Percentiles rank a stretch among this genome's conserved stretches.
phyloP scores from a whole-genome alignment of 2,797 vertebrate species.

The Arnoldichthys spilopterus region DNA sequence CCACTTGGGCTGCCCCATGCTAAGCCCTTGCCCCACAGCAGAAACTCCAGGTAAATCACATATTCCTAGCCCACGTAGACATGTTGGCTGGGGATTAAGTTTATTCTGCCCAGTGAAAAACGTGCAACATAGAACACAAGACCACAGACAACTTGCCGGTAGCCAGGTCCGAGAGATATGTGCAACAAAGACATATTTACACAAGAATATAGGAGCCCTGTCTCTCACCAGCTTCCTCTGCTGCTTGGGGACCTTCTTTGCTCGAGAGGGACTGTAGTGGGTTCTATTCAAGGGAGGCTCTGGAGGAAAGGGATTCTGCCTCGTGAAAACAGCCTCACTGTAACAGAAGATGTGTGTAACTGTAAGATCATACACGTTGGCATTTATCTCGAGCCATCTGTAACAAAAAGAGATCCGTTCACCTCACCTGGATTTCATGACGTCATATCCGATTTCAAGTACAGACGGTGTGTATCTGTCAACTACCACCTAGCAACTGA shows the following conservation, averaged over 20 bases:
- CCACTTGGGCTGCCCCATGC: too few species aligned
- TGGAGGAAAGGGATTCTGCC: conserved; percentile 68
- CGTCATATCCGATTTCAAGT: neutral
- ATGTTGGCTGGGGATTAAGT: neutral
- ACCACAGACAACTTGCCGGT: neutral
- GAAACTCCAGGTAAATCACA: too few species aligned
- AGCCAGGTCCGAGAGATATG: too few species aligned
- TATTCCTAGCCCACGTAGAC: too few species aligned
- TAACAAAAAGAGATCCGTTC: neutral
- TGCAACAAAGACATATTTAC: neutral
- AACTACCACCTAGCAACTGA: too few species aligned
- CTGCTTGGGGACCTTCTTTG: conserved; percentile 64
- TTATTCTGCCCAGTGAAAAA: neutral
- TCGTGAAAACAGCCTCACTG: conserved; percentile 70
- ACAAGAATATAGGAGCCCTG: neutral
- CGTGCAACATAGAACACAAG: neutral
- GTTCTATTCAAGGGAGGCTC: conserved; percentile 55
- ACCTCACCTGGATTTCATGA: conserved; percentile 77
- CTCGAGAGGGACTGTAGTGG: conserved; percentile 66
- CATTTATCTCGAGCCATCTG: neutral
- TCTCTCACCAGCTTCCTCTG: conserved; percentile 68
- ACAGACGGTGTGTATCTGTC: neutral
- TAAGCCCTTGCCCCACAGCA: too few species aligned
- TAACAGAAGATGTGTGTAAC: conserved; percentile 1
- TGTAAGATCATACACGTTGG: neutral